Base-by-base conservation (phyloP, 2,797 vertebrate species). In the Manis javanica region DNA sequence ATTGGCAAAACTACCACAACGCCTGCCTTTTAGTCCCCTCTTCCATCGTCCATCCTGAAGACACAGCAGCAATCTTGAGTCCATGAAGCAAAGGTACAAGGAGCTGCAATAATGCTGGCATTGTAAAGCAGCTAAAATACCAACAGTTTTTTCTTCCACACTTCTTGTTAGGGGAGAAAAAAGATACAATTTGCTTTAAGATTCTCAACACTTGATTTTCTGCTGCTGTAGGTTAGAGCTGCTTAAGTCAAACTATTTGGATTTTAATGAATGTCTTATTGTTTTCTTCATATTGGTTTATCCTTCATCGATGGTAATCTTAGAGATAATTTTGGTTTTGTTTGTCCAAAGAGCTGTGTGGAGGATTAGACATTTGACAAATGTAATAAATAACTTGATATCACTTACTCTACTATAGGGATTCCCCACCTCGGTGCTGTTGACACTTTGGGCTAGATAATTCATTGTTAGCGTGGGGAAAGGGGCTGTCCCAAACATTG, bases 1-100 rank as follows among this genome's bases (percentile, higher is more conserved):
- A 13, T 2, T 49, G 29, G 4, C 26, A 77, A 14, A 37, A 34
- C 5, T 1, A 39, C 6, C 2, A 51, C 10, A 2, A 16, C 24
- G 14, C 2, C 5, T 55, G 4, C 37, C 8, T 66, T 46, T 61
- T 34, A 12, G 1, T 4, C 7, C 3, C 0, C 7, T 14, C 7
- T 66, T 82, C 6, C 14, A 2, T 49, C 19, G 53, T 21, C 78
- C 13, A 68, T 77, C 51, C 29, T 63, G 26, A 77, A 82, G 2
- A 7, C 6, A 3, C 4, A 29, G 11, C 39, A 10, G 3, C 3
- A 24, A 23, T n/a, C 16, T 46, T 8, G 29, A 39, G 15, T 19
- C 21, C 21, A 16, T 39, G 37, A 49, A 59, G 6, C 1, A 37
- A 83, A 37, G 26, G 2, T 18, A 14, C 46, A 57, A 26, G 14